A percentile compares a stretch with the other conserved stretches of the same genome.
phyloP scores from a whole-genome alignment of 2,113 vertebrate genomes.

The Melanerpes aurifrons region DNA sequence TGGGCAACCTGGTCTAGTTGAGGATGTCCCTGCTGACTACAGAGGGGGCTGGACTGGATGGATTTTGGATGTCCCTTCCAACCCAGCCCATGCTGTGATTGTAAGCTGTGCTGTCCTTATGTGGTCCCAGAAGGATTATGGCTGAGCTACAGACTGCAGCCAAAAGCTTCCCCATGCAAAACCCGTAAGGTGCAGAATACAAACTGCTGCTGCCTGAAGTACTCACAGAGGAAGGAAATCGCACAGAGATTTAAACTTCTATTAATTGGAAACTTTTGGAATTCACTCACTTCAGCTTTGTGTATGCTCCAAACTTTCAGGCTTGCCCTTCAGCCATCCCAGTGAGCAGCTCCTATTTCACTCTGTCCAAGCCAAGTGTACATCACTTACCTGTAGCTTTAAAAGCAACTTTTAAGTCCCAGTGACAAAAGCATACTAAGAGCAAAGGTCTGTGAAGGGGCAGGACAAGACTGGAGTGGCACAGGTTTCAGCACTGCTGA shows the following conservation, averaged over 20 bases:
- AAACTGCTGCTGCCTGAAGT: background rate
- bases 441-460: background rate
- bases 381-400: background rate
- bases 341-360: background rate
- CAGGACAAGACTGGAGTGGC: background rate
- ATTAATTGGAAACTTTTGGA: background rate
- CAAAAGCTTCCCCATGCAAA: background rate
- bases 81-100: no score
- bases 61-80: no score
- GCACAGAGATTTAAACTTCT: background rate
- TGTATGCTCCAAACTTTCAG: background rate
- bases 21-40: no score
- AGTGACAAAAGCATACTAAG: background rate
- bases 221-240: background rate
- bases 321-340: background rate
- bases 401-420: background rate
- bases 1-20: no score
- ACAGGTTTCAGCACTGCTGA: background rate
- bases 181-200: background rate
- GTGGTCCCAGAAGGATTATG: background rate
- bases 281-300: background rate
- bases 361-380: background rate
- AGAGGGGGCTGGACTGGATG: no score
- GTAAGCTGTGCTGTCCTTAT: no score
- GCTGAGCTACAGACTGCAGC: background rate